phyloP scores from a whole-genome alignment of 2,113 vertebrate species.

The Cryptotis parvus region DNA sequence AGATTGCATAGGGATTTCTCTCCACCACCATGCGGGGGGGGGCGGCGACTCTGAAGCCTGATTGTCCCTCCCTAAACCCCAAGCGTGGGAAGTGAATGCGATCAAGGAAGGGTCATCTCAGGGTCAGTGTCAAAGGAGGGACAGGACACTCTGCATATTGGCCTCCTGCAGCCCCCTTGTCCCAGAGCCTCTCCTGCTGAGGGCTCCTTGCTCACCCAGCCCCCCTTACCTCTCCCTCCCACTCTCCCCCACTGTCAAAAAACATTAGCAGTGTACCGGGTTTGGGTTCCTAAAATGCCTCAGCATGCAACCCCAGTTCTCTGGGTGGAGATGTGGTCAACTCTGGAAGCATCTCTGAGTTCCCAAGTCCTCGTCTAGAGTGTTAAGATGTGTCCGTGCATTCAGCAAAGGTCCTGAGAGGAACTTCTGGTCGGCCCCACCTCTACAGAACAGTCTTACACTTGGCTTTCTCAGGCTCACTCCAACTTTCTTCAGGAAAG shows the following conservation, averaged over 20 bases:
- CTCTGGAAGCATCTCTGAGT: not conserved
- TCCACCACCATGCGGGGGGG: not conserved
- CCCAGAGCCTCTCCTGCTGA: not conserved
- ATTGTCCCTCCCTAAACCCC: not conserved
- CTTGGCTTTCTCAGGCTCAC: not conserved
- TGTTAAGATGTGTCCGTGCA: not conserved
- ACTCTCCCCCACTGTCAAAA: not conserved
- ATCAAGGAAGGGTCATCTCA: constrained; percentile 7
- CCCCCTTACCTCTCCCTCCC: not conserved
- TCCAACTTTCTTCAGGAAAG: constrained; percentile 46
- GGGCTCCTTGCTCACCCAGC: not conserved
- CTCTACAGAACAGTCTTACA: not conserved
- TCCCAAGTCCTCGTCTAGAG: not conserved
- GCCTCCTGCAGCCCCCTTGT: not conserved
- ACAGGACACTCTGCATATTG: not conserved
- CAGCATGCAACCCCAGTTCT: constrained; percentile 12
- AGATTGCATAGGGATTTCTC: not conserved
- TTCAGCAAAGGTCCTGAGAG: not conserved
- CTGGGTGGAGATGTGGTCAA: not conserved
- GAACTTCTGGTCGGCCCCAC: not conserved
- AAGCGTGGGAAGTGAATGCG: not conserved
- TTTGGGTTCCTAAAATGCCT: not conserved
- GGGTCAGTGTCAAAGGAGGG: not conserved
- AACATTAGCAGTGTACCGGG: not conserved
- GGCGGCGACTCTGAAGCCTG: constrained; percentile 20